Conservation (phyloP, 2,888 invertebrate genomes). For the Ectemnius lituratus region DNA sequence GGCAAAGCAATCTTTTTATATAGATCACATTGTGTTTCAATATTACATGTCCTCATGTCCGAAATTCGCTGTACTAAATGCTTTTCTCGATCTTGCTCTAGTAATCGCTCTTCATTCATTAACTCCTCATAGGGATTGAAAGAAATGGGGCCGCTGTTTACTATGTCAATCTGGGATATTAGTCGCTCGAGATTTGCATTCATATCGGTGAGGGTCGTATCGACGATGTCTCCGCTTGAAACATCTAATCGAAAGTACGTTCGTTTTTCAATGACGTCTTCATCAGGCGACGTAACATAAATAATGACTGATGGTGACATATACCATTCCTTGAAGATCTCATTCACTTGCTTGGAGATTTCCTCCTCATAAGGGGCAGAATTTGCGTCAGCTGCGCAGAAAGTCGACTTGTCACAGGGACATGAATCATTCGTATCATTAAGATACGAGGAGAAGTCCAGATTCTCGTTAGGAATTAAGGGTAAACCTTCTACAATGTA, state of each 20-base stretch:
- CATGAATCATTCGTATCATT: conserved; percentile 8
- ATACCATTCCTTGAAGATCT: conserved; percentile 67
- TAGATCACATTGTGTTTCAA: conserved; percentile 79
- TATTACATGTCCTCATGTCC: conserved; percentile 77
- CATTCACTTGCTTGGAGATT: conserved; percentile 55
- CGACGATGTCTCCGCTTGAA: conserved; percentile 58
- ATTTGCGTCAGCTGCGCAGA: conserved; percentile 2
- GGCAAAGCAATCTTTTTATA: conserved; percentile 78
- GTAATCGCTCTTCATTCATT: conserved; percentile 18
- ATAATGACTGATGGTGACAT: conserved; percentile 80
- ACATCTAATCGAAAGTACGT: conserved; percentile 71
- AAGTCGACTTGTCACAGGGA: not conserved
- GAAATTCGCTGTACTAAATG: conserved; percentile 79
- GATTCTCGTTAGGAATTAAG: conserved; percentile 78
- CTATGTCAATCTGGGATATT: not conserved
- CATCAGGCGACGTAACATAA: conserved; percentile 80
- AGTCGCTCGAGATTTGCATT: not conserved
- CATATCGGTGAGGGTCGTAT: conserved; percentile 60
- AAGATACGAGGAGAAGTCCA: conserved; percentile 54
- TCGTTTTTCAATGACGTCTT: conserved; percentile 70
- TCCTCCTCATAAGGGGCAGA: conserved; percentile 21
- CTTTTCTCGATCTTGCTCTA: conserved; percentile 69
- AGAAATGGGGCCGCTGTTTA: conserved; percentile 8
- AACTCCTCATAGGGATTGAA: conserved; percentile 38
- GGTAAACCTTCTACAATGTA: conserved; percentile 84